A percentile compares a stretch with the other conserved stretches of the same genome.
Evolutionary conservation across 2,797 vertebrate genomes (phyloP).

Genomic region (Varecia variegata): DNA sequence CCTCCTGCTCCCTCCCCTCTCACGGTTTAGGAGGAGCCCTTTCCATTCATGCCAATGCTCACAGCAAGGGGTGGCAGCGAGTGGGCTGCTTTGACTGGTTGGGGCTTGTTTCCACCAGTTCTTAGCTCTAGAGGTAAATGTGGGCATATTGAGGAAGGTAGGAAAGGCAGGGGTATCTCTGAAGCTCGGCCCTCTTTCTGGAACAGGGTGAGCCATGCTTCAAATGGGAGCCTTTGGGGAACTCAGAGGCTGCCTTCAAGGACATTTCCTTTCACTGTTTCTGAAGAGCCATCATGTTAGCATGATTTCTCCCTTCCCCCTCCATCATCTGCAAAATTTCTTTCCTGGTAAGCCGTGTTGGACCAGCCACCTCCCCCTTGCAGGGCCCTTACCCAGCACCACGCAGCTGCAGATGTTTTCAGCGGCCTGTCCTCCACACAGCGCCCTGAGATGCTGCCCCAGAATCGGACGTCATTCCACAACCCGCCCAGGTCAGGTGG

Average conservation of each 20-base stretch:
- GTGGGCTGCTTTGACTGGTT: not conserved
- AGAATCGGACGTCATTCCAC: not conserved
- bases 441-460: not conserved
- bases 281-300: not conserved
- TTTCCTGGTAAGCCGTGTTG: not conserved
- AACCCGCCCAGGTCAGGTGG: not conserved
- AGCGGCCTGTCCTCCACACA: not conserved
- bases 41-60: not conserved
- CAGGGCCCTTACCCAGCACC: no score
- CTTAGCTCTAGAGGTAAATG: not conserved
- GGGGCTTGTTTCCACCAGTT: not conserved
- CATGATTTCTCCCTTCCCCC: not conserved
- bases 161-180: not conserved
- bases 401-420: not conserved
- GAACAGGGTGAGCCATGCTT: no score
- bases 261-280: not conserved
- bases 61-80: not conserved
- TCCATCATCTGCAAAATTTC: not conserved
- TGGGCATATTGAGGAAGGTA: not conserved
- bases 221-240: not conserved
- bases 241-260: not conserved
- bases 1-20: not conserved
- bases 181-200: not conserved
- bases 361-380: not conserved
- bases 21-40: not conserved